Evolutionary conservation across 2,888 invertebrate species (phyloP), one percentile per base, ranked within the genome.

Genomic region (Tridacna crocea): DNA sequence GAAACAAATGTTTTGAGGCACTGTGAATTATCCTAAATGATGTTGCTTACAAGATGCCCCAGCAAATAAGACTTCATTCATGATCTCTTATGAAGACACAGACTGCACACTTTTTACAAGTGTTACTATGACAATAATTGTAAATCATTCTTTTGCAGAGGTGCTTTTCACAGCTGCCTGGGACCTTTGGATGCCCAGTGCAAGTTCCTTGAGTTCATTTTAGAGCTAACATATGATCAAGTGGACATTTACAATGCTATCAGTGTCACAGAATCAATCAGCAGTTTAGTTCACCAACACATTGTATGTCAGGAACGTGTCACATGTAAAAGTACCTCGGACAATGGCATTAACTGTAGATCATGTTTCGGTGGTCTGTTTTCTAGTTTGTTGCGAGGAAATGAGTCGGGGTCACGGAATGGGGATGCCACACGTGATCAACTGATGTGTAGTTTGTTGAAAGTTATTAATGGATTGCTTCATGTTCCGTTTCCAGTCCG

Each of bases 151-250:
- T 55, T 73, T 90, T 90, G 95, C 96, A 91, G 96, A 68, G 95
- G 94, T 48, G 92, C 95, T 48, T 94, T 95, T 80, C 90, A 93
- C 36, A 89, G 92, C 73, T 90, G 94, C 47, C 91, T 93, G 46
- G 95, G 95, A 84, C 96, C 97, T 82, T 94, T 97, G 91, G 96
- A 97, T 96, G 96, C 97, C 75, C 96, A 97, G 92, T 97, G 96
- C 92, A 96, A 96, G 92, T 95, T 97, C 79, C 95, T 97, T 46
- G 96, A 96, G 73, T 96, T 96, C 72, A 94, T 97, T 83, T 94
- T 96, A 19, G 96, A 96, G 90, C 95, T 96, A 12, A 96, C 96
- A 88, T 97, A 96, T 91, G 95, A 96, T 26, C 96, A 96, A 87
- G 96, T 96, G 13, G 97, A 97, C 92, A 95, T 97, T 58, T 96